Percentiles rank a stretch among this genome's conserved stretches.
Evolutionary conservation across 2,797 vertebrate genomes (phyloP).

Genomic region (Mus spretus): DNA sequence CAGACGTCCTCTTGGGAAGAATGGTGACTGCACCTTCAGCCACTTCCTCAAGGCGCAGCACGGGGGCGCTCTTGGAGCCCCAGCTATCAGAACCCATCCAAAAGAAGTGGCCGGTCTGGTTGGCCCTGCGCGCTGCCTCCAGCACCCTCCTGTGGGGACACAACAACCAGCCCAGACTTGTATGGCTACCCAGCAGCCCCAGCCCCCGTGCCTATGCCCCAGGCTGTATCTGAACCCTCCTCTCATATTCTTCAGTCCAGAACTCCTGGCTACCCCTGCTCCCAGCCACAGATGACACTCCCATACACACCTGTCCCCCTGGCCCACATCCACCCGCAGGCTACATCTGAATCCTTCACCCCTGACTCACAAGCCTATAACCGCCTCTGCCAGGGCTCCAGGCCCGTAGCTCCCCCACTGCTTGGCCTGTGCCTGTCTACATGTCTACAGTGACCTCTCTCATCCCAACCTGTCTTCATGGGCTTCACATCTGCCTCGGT

Average conservation of each 20-base stretch:
- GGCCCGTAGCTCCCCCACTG: neutral
- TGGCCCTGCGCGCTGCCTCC: constrained; percentile 95
- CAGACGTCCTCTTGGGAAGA: constrained; percentile 95
- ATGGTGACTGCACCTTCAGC: constrained; percentile 97
- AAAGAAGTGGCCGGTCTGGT: constrained; percentile 97
- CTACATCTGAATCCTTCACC: neutral
- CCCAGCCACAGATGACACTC: neutral
- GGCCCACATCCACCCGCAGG: too few relatives aligned
- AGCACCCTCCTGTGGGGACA: constrained; percentile 92
- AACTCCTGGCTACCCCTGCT: neutral
- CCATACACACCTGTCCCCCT: neutral
- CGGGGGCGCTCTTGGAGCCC: constrained; percentile 96
- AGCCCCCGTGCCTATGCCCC: neutral
- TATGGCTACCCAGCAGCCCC: neutral
- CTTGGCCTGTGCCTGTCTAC: neutral
- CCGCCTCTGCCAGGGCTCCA: neutral
- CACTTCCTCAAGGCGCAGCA: constrained; percentile 96
- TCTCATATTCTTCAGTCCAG: neutral
- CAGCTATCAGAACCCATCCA: constrained; percentile 99
- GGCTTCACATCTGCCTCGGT: neutral
- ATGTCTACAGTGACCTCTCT: neutral
- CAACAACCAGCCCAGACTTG: constrained; percentile 36
- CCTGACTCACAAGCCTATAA: neutral
- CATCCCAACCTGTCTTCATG: neutral
- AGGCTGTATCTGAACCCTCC: too few relatives aligned